Evolutionary conservation across 2,113 vertebrate genomes (phyloP), one percentile per base, ranked within the genome.

Genomic region (Regulus satrapa): DNA sequence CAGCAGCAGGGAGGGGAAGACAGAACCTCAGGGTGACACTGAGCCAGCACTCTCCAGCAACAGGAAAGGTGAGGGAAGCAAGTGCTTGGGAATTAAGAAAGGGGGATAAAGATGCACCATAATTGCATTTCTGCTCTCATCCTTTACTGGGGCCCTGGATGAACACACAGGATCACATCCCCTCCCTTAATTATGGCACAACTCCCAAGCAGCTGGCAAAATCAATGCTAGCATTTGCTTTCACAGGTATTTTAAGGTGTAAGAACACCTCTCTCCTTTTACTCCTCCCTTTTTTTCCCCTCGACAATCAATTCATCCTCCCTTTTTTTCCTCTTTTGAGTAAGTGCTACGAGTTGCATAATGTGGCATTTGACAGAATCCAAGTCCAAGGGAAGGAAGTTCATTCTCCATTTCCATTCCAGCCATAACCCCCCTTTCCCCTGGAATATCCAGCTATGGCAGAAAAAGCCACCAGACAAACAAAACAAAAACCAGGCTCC

Each of bases 241-340:
- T 18, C 71, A 75, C 48, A 79, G 7, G 15, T 34, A 32, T n/a
- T 73, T 77, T 29, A 74, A 71, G 18, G 20, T 18, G 5, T 23
- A 55, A 91, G 17, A 59, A 58, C 1, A 1, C 9, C 12, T 32
- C 28, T 25, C 8, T 38, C 26, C 21, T 31, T 55, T 45, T 56
- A 24, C 14, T 46, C 14, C 8, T 34, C 14, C 7, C 1, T 3
- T 31, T 62, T 49, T 26, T 6, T 6, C 1, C 9, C 8, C 20
- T 10, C 8, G 19, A 45, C 4, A 16, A 80, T 21, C 13, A 56
- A 73, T 5, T 40, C 3, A 25, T 43, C 85, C 82, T 51, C 3
- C 19, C 25, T 16, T 75, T 56, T 56, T 41, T 12, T 1, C 8
- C 10, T 14, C n/a, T 66, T 77, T 9, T 17, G 41, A 92, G 0